These are phyloP conservation scores for Ondatra zibethicus DNA, from an alignment of 2,113 vertebrate species.

Conservation along the genomic window DNA sequence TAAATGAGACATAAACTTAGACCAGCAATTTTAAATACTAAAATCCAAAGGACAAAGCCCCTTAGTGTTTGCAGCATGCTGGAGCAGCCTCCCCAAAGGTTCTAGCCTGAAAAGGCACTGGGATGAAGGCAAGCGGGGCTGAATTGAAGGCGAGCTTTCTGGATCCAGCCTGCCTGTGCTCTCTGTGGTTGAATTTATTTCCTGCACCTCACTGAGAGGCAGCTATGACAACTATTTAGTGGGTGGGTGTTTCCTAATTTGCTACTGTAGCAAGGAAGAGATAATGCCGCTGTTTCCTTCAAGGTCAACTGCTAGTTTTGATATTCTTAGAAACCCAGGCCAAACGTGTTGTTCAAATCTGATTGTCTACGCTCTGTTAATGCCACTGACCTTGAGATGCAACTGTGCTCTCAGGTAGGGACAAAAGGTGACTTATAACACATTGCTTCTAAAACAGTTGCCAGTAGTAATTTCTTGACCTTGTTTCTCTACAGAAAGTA, in stretches of 20 bases:
- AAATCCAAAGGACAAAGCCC: neutral
- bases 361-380: neutral
- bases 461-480: neutral
- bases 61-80: neutral
- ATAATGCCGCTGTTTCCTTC: slow-evolving; percentile 36
- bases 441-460: neutral
- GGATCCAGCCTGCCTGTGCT: neutral
- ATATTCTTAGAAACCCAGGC: neutral
- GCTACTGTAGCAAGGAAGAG: slow-evolving; percentile 24
- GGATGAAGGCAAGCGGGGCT: neutral
- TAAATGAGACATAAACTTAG: neutral
- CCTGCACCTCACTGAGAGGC: slow-evolving; percentile 39
- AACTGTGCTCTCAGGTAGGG: neutral
- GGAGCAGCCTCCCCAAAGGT: neutral
- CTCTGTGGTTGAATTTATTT: slow-evolving; percentile 54
- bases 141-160: neutral
- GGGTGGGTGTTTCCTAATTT: slow-evolving; percentile 53
- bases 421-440: neutral
- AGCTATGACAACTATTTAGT: slow-evolving; percentile 24
- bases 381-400: neutral
- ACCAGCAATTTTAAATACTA: neutral
- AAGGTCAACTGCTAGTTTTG: neutral
- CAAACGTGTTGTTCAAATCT: neutral
- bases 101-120: neutral
- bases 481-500: slow-evolving; percentile 30